Conservation (phyloP, 2,113 vertebrate species). For the Gnathonemus longibarbis region DNA sequence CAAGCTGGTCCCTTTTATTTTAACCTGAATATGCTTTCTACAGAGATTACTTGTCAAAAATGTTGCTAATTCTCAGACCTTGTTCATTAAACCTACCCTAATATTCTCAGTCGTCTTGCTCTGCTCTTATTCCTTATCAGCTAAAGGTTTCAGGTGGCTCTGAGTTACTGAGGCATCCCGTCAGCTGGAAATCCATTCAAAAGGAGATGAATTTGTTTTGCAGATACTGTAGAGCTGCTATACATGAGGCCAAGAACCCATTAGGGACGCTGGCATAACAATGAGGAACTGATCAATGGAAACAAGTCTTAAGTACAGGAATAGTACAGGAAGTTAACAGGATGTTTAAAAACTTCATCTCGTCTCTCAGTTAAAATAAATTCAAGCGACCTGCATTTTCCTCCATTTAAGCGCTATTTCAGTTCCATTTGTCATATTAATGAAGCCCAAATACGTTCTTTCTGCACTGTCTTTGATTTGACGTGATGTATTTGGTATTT, state of each 20-base stretch:
- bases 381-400: neutral
- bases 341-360: neutral
- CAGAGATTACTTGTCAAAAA: neutral
- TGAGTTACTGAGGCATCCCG: neutral
- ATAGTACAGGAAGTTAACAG: neutral
- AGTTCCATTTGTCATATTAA: neutral
- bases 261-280: neutral
- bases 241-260: neutral
- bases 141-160: neutral
- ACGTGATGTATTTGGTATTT: neutral
- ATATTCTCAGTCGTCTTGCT: neutral
- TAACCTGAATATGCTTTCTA: neutral
- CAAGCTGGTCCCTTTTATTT: neutral
- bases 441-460: neutral
- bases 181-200: constrained; percentile 4
- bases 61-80: neutral
- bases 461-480: neutral
- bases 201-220: neutral
- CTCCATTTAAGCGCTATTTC: neutral
- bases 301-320: neutral
- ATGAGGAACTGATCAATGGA: constrained; percentile 10
- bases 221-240: neutral
- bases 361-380: neutral
- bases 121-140: neutral
- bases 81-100: neutral